A percentile compares a stretch with the other conserved stretches of the same genome.
phyloP scores from a whole-genome alignment of 2,888 invertebrate genomes.

The Ganaspis brasiliensis region DNA sequence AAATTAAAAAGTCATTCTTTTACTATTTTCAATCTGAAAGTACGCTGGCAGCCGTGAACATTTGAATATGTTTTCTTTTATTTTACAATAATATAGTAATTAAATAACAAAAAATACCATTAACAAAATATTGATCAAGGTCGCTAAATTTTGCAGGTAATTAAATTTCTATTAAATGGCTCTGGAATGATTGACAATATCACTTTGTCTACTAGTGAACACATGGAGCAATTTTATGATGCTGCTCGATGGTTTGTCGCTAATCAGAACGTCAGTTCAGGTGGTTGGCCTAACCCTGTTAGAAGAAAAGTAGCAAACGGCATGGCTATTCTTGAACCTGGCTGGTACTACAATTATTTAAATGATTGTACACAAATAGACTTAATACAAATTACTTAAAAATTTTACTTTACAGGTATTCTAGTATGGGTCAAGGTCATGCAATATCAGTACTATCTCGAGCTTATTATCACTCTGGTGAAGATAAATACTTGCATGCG shows the following conservation, averaged over 20 bases:
- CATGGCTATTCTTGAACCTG: conserved; percentile 90
- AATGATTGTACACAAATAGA: no score
- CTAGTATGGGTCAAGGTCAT: conserved; percentile 99
- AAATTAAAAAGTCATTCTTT: no score
- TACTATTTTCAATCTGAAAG: no score
- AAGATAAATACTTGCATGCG: conserved; percentile 89
- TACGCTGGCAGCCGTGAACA: no score
- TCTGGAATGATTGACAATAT: conserved; percentile 89
- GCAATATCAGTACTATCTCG: conserved; percentile 96
- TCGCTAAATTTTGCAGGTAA: conserved; percentile 82
- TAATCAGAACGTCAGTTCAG: conserved; percentile 91
- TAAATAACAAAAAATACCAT: no score
- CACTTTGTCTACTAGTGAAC: conserved; percentile 90
- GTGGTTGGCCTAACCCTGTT: conserved; percentile 97
- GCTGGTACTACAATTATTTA: no score
- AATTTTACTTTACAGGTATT: conserved; percentile 84
- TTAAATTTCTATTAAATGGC: conserved; percentile 86
- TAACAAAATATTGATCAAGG: no score
- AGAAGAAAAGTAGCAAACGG: conserved; percentile 88
- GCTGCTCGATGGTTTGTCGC: conserved; percentile 96
- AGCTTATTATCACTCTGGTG: conserved; percentile 92
- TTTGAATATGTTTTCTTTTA: no score
- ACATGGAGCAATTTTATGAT: conserved; percentile 94
- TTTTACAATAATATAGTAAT: no score
- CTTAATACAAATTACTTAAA: no score